A percentile compares a stretch with the other conserved stretches of the same genome.
Evolutionary conservation across 2,797 vertebrate genomes (phyloP).

Genomic region (Melopsittacus undulatus): DNA sequence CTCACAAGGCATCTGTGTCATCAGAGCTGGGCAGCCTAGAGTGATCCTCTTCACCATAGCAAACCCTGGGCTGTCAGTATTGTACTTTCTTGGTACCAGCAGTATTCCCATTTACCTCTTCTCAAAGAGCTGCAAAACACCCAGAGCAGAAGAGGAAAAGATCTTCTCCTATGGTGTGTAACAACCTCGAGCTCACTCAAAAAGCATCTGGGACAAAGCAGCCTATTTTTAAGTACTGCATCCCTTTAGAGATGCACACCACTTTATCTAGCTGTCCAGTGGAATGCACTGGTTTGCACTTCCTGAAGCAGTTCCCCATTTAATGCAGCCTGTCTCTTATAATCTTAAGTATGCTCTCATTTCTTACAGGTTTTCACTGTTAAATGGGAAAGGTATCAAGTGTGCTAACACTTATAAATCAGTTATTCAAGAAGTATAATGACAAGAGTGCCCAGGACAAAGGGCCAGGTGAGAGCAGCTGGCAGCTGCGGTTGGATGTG

Average conservation of each 20-base stretch:
- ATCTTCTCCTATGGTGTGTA: neutral
- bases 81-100: neutral
- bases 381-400: neutral
- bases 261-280: neutral
- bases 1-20: accelerated
- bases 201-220: neutral
- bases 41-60: neutral
- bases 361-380: neutral
- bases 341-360: neutral
- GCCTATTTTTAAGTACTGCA: neutral
- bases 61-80: neutral
- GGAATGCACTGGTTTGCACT: neutral
- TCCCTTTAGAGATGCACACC: neutral
- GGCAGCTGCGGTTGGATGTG: accelerated
- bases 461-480: neutral
- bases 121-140: neutral
- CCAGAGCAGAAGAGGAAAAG: neutral
- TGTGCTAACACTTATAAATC: neutral
- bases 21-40: neutral
- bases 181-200: neutral
- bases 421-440: neutral
- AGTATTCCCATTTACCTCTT: neutral
- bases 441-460: neutral
- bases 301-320: neutral
- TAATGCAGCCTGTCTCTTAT: neutral